A percentile compares a stretch with the other conserved stretches of the same genome.
Evolutionary conservation across 2,113 vertebrate genomes (phyloP).

Genomic region (Sphaerodactylus townsendi): DNA sequence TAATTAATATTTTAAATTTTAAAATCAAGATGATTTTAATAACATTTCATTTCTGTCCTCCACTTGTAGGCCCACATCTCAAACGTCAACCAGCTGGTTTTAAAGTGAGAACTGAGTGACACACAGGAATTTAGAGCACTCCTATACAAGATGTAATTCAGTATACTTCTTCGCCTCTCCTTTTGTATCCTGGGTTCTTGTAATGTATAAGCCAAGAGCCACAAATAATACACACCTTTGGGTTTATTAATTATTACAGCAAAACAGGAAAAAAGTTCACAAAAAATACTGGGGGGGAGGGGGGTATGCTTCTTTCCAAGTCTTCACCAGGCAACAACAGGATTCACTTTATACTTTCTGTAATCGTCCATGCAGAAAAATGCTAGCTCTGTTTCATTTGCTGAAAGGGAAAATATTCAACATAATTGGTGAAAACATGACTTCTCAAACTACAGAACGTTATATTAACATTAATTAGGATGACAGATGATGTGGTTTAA

Average conservation of each 20-base stretch:
- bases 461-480: constrained; percentile 25
- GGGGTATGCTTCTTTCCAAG: constrained; percentile 10
- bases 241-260: constrained; percentile 74
- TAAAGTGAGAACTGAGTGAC: background rate
- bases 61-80: background rate
- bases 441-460: constrained; percentile 28
- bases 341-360: constrained; percentile 84
- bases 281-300: constrained; percentile 53
- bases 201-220: constrained; percentile 39
- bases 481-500: constrained; percentile 33
- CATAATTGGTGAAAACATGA: constrained; percentile 19
- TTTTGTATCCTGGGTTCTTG: constrained; percentile 44
- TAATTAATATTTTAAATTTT: constrained; percentile 30
- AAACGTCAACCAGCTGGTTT: background rate
- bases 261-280: constrained; percentile 60
- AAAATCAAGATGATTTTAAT: constrained; percentile 26
- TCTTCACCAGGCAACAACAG: constrained; percentile 78
- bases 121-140: background rate
- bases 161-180: background rate
- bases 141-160: background rate
- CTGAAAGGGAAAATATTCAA: constrained; percentile 73
- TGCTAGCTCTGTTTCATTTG: constrained; percentile 91
- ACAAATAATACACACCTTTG: constrained; percentile 60
- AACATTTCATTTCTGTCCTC: constrained; percentile 1
- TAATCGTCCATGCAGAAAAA: constrained; percentile 92